A percentile compares a stretch with the other conserved stretches of the same genome.
Evolutionary conservation across 2,113 vertebrate genomes (phyloP).

Genomic region (Clupea harengus): DNA sequence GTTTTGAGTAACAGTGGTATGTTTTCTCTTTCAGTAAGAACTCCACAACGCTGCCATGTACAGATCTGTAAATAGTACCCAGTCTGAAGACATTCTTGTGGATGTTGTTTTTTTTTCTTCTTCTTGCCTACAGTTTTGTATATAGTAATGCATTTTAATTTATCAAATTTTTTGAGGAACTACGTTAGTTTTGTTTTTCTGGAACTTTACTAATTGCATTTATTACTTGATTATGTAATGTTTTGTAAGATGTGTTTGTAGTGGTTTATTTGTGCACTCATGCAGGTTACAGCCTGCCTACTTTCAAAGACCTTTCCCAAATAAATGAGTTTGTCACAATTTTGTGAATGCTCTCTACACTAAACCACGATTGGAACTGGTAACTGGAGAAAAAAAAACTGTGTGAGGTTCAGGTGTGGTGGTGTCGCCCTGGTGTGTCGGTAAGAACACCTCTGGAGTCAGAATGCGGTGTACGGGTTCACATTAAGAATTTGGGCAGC

Average conservation of each 20-base stretch:
- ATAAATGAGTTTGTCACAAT: conserved; percentile 19
- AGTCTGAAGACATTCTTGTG: conserved; percentile 28
- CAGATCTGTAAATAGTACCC: conserved; percentile 71
- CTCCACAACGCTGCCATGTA: conserved; percentile 56
- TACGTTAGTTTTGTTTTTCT: conserved; percentile 6
- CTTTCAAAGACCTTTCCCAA: conserved; percentile 15
- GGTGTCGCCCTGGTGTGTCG: too few relatives aligned
- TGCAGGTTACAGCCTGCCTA: not conserved
- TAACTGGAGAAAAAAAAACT: too few relatives aligned
- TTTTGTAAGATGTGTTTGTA: not conserved
- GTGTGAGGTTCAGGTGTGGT: too few relatives aligned
- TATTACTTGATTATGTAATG: conserved; percentile 14
- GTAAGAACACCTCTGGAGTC: too few relatives aligned
- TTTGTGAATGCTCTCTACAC: not conserved
- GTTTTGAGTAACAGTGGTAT: not conserved
- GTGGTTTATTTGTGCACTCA: not conserved
- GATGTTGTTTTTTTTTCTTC: conserved; percentile 20
- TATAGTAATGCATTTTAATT: conserved; percentile 61
- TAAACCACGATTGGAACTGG: too few relatives aligned
- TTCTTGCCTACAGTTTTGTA: conserved; percentile 43
- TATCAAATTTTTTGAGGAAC: conserved; percentile 50
- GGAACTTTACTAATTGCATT: not conserved
- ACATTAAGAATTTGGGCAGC: too few relatives aligned
- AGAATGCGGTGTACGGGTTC: too few relatives aligned
- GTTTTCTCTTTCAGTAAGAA: conserved; percentile 62